Percentiles rank a stretch among this genome's conserved stretches.
Evolutionary conservation across 2,797 vertebrate genomes (phyloP).

Genomic region (Monodelphis domestica): DNA sequence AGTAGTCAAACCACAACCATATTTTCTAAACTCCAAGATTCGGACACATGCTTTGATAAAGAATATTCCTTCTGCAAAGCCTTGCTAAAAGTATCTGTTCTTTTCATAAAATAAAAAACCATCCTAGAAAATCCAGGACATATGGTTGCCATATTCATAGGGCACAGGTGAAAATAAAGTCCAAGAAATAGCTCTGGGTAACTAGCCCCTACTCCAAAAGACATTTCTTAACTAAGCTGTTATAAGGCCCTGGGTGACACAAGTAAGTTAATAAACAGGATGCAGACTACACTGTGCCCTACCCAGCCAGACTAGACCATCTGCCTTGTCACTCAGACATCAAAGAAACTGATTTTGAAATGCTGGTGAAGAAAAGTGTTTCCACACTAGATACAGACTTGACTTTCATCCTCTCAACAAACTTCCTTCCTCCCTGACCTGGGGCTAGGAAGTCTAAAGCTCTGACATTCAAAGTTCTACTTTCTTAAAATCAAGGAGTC

Average conservation of each 20-base stretch:
- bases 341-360: conserved; percentile 7
- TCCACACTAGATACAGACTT: background rate
- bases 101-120: background rate
- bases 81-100: background rate
- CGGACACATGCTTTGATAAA: background rate
- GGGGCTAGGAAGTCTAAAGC: background rate
- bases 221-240: background rate
- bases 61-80: background rate
- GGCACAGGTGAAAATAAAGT: background rate
- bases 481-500: background rate
- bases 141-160: background rate
- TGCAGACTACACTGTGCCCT: background rate
- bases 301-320: background rate
- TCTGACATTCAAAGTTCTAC: background rate
- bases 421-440: background rate
- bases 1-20: background rate
- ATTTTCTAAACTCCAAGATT: background rate
- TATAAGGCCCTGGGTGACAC: background rate
- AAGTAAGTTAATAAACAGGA: background rate
- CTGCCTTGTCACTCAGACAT: background rate
- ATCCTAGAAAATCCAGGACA: background rate
- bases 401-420: conserved; percentile 2
- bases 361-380: conserved; percentile 1
- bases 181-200: background rate
- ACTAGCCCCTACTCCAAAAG: background rate